Conservation (phyloP, 2,888 invertebrate genomes). For the Harpagoxenus sublaevis region DNA sequence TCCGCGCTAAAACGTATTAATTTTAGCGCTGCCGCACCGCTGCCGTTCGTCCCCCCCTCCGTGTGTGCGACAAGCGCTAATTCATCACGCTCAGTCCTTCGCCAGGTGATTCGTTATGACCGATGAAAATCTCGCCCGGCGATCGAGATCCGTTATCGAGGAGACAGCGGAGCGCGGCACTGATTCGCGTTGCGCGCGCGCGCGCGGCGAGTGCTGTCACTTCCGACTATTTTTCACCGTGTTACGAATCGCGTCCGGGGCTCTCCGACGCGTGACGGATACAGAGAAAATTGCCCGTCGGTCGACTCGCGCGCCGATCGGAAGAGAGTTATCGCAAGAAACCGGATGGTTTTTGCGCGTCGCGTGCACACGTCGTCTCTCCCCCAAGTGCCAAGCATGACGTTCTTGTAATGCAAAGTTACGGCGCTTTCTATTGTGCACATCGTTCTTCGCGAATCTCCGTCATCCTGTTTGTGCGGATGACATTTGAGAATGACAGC, state of each 20-base stretch:
- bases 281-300: constrained; percentile 27
- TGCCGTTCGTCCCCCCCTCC: constrained; percentile 8
- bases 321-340: constrained; percentile 47
- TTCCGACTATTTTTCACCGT: constrained; percentile 50
- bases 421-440: constrained; percentile 30
- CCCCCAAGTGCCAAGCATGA: neutral
- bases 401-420: constrained; percentile 23
- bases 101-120: constrained; percentile 49
- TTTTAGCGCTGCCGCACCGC: constrained; percentile 35
- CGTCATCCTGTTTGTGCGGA: neutral
- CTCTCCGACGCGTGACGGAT: constrained; percentile 36
- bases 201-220: constrained; percentile 37
- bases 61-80: constrained; percentile 53
- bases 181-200: neutral
- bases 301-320: constrained; percentile 7
- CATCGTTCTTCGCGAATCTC: neutral
- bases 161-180: constrained; percentile 5
- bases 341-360: neutral
- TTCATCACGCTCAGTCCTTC: constrained; percentile 50
- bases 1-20: constrained; percentile 62
- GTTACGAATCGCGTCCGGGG: constrained; percentile 26
- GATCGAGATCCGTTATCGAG: constrained; percentile 53
- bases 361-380: no score
- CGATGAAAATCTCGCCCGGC: constrained; percentile 54
- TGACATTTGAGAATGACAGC: constrained; percentile 18